phyloP scores from a whole-genome alignment of 2,888 invertebrate species.

The Ferrisia virgata region DNA sequence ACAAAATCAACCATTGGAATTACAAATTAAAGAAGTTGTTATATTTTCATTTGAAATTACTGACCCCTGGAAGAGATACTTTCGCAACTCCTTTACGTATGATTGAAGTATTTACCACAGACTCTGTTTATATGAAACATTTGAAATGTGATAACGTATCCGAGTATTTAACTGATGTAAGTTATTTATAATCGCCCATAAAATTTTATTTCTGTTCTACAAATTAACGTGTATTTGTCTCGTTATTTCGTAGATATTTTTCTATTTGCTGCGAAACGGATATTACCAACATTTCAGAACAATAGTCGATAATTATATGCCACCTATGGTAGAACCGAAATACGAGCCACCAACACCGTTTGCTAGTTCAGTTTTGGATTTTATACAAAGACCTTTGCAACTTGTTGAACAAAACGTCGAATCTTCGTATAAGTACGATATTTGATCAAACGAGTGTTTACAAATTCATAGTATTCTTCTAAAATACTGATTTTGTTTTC shows the following conservation, averaged over 20 bases:
- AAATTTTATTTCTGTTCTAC: not conserved
- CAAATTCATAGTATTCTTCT: not conserved
- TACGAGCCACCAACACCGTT: slow-evolving; percentile 69
- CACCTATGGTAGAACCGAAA: slow-evolving; percentile 66
- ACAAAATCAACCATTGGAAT: slow-evolving; percentile 54
- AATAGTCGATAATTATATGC: slow-evolving; percentile 68
- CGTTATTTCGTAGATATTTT: slow-evolving; percentile 49
- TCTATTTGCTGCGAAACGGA: slow-evolving; percentile 54
- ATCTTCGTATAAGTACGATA: slow-evolving; percentile 4
- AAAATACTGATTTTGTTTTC: slow-evolving; percentile 3
- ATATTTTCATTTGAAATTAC: slow-evolving; percentile 49
- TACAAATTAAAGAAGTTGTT: slow-evolving; percentile 54
- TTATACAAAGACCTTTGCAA: slow-evolving; percentile 71
- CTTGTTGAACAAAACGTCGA: not conserved
- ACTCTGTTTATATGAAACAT: slow-evolving; percentile 46
- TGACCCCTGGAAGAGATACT: slow-evolving; percentile 53
- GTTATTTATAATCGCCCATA: not conserved
- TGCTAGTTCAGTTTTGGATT: slow-evolving; percentile 68
- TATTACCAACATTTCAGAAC: slow-evolving; percentile 72
- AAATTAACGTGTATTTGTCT: slow-evolving; percentile 36
- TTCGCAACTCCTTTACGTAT: slow-evolving; percentile 73
- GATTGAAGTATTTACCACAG: slow-evolving; percentile 71
- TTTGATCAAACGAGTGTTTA: not conserved
- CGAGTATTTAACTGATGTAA: slow-evolving; percentile 28
- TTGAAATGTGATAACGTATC: slow-evolving; percentile 13